Conservation (phyloP, 2,797 vertebrate genomes). For the Squalus acanthias region DNA sequence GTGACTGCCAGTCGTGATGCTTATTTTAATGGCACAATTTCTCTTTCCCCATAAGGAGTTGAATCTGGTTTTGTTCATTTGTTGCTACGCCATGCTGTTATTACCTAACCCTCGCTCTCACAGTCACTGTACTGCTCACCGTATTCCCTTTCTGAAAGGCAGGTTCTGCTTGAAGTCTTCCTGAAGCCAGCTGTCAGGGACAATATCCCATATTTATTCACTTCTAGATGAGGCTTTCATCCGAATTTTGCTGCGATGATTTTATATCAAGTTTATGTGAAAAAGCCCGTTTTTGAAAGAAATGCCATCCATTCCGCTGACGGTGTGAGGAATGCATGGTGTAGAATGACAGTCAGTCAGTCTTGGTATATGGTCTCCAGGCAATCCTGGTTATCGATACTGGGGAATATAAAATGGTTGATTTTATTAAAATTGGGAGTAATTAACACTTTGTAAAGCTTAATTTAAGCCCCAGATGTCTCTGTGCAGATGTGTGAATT, state of each 20-base stretch:
- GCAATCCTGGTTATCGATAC: not conserved
- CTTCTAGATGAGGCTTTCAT: not conserved
- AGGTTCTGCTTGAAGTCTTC: not conserved
- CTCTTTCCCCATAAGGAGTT: not conserved
- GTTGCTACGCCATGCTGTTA: not conserved
- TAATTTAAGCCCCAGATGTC: not conserved
- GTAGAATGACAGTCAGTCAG: not conserved
- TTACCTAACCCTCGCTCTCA: not conserved
- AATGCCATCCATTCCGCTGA: not conserved
- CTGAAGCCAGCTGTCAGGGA: not conserved
- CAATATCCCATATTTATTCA: not conserved
- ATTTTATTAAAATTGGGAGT: not conserved
- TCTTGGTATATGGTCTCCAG: not conserved
- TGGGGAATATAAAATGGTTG: not conserved
- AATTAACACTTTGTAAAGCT: not conserved
- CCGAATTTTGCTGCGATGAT: not conserved
- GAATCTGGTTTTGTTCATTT: not conserved
- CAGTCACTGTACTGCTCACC: not conserved
- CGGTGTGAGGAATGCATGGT: not conserved
- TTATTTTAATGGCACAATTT: not conserved
- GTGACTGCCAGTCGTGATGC: not conserved
- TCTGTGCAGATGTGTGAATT: not conserved
- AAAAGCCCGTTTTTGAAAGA: not conserved
- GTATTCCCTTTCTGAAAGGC: not conserved
- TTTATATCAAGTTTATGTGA: not conserved